Percentiles rank a stretch among this genome's conserved stretches.
phyloP scores from a whole-genome alignment of 2,113 vertebrate species.

The Pleuronectes platessa region DNA sequence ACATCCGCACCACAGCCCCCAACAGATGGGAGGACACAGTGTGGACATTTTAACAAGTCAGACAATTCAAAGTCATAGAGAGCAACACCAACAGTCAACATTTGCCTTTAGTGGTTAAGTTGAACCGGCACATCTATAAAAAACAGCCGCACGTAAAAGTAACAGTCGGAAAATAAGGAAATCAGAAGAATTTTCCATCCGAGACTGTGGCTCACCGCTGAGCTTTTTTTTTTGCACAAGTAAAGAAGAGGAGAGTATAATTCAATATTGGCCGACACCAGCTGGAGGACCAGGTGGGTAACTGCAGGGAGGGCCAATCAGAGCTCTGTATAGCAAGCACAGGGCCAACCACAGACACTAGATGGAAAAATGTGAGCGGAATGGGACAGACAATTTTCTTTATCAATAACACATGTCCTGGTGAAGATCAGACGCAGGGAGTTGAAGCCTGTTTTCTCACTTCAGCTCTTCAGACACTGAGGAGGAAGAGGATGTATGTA shows the following conservation, averaged over 20 bases:
- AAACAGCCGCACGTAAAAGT: slow-evolving; percentile 60
- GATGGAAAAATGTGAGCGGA: background rate
- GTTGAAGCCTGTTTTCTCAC: background rate
- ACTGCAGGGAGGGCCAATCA: slow-evolving; percentile 52
- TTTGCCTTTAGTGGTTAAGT: slow-evolving; percentile 35
- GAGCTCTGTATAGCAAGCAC: slow-evolving; percentile 15
- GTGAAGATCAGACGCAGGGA: slow-evolving; percentile 22
- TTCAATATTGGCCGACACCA: slow-evolving; percentile 46
- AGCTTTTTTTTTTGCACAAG: slow-evolving; percentile 13
- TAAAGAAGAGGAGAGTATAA: slow-evolving; percentile 9
- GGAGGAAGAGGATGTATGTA: slow-evolving; percentile 38
- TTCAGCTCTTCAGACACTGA: background rate
- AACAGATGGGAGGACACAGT: slow-evolving; percentile 31
- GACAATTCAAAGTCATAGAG: background rate
- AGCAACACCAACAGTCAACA: background rate
- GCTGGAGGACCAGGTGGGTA: slow-evolving; percentile 62
- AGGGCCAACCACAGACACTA: slow-evolving; percentile 14
- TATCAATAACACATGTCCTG: slow-evolving; percentile 48
- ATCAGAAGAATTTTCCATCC: slow-evolving; percentile 43
- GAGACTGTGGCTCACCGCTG: slow-evolving; percentile 63
- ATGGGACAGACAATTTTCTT: slow-evolving; percentile 43
- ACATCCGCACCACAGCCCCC: slow-evolving; percentile 21
- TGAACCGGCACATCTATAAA: slow-evolving; percentile 30
- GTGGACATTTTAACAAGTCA: slow-evolving; percentile 20
- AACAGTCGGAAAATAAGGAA: slow-evolving; percentile 49